Evolutionary conservation across 2,797 vertebrate species (phyloP).

Genomic region (Centroberyx gerrardi): DNA sequence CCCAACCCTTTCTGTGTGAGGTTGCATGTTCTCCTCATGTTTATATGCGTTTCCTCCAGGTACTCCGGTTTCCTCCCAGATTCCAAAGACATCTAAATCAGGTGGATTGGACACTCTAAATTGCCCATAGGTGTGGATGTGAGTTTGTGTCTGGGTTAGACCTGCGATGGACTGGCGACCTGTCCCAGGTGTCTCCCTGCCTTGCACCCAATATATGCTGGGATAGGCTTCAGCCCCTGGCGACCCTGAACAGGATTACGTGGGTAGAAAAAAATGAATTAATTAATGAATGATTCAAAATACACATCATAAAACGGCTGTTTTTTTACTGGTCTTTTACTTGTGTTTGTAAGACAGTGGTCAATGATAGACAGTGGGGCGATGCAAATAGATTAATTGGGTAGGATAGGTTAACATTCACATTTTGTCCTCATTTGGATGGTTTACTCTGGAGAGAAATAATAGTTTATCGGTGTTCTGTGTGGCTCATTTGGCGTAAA

Average conservation of each 20-base stretch:
- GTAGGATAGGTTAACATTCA: background rate
- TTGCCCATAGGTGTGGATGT: conserved; percentile 35
- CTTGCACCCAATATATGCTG: background rate
- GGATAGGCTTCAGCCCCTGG: background rate
- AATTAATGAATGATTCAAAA: too few relatives aligned
- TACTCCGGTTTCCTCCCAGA: background rate
- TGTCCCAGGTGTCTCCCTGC: conserved; percentile 12
- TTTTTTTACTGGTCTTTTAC: too few relatives aligned
- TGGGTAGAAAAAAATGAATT: too few relatives aligned
- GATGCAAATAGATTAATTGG: background rate
- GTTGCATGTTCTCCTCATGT: background rate
- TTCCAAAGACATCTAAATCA: conserved; percentile 41
- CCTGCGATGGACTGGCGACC: conserved; percentile 34
- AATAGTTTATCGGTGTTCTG: conserved; percentile 56
- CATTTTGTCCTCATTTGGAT: conserved; percentile 27
- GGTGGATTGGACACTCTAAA: conserved; percentile 31
- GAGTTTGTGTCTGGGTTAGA: conserved; percentile 33
- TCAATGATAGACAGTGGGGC: conserved; percentile 1
- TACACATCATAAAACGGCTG: too few relatives aligned
- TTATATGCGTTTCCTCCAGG: background rate
- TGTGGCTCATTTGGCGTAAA: conserved; percentile 72
- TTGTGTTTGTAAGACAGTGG: too few relatives aligned
- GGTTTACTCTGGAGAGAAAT: conserved; percentile 48
- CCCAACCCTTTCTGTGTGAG: background rate
- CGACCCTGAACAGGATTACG: too few relatives aligned